A percentile compares a stretch with the other conserved stretches of the same genome.
Evolutionary conservation across 2,113 vertebrate species (phyloP).

Genomic region (Tautogolabrus adspersus): DNA sequence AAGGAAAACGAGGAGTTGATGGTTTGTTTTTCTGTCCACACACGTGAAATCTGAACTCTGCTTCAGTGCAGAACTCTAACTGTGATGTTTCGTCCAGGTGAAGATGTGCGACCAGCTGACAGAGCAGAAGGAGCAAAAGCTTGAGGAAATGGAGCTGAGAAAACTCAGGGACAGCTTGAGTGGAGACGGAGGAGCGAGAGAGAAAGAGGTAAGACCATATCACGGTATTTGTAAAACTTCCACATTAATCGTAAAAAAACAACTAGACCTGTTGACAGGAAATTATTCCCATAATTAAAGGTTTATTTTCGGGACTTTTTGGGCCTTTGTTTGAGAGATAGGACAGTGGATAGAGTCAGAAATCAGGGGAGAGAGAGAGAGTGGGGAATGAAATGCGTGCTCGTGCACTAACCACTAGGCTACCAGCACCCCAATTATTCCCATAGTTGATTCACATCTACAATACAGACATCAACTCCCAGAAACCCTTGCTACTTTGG

Average conservation of each 20-base stretch:
- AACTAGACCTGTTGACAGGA: too few relatives aligned
- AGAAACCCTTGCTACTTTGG: neutral
- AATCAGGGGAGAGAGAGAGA: too few relatives aligned
- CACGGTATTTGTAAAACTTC: neutral
- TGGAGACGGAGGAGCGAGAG: neutral
- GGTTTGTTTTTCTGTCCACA: slow-evolving; percentile 56
- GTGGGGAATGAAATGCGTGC: too few relatives aligned
- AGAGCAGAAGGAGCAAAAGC: slow-evolving; percentile 47
- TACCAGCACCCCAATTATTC: too few relatives aligned
- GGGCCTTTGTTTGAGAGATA: too few relatives aligned
- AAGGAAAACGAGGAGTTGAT: slow-evolving; percentile 52
- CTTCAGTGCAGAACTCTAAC: neutral
- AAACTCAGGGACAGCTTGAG: slow-evolving; percentile 3
- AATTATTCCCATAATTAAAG: too few relatives aligned
- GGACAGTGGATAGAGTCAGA: too few relatives aligned
- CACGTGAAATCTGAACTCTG: neutral
- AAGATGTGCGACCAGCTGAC: slow-evolving; percentile 49
- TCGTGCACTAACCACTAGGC: too few relatives aligned
- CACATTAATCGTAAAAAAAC: neutral
- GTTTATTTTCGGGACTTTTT: too few relatives aligned
- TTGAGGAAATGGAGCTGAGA: neutral
- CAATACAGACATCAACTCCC: too few relatives aligned
- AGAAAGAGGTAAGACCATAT: slow-evolving; percentile 51
- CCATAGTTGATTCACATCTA: too few relatives aligned
- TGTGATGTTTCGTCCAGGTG: slow-evolving; percentile 26